Evolutionary conservation across 2,113 vertebrate genomes (phyloP).

Genomic region (Sylvia atricapilla): DNA sequence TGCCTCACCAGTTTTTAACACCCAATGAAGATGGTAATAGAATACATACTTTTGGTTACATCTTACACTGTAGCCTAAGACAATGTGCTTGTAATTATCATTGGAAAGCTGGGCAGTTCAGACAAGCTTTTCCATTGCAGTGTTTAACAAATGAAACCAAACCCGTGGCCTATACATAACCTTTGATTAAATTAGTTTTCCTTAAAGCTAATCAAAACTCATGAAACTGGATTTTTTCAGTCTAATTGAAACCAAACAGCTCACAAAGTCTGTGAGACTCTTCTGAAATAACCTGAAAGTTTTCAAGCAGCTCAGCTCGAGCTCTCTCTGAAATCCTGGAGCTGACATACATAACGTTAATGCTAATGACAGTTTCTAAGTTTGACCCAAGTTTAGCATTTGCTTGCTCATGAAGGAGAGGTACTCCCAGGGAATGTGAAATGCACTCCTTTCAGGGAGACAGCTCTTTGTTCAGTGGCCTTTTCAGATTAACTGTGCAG

Average conservation of each 20-base stretch:
- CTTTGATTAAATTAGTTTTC: background rate
- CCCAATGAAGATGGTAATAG: background rate
- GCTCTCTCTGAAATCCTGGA: background rate
- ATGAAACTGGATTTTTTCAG: background rate
- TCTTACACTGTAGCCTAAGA: background rate
- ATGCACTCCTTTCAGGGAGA: background rate
- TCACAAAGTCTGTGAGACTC: background rate
- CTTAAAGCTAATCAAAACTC: background rate
- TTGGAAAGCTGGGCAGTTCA: background rate
- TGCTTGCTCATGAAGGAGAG: background rate
- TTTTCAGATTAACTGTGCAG: background rate
- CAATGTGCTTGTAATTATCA: background rate
- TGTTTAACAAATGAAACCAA: background rate
- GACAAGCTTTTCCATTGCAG: background rate
- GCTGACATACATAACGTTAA: background rate
- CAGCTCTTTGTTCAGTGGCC: background rate
- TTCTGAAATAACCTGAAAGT: background rate
- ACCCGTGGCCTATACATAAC: background rate
- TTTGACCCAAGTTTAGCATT: background rate
- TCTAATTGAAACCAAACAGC: background rate
- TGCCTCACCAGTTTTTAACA: background rate
- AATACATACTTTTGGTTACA: background rate
- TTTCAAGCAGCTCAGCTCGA: background rate
- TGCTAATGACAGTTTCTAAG: background rate
- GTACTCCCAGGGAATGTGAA: background rate